A percentile compares a stretch with the other conserved stretches of the same genome.
These are phyloP conservation scores for Oostethus manadensis DNA, from an alignment of 2,113 vertebrate species.

Conservation along the genomic window DNA sequence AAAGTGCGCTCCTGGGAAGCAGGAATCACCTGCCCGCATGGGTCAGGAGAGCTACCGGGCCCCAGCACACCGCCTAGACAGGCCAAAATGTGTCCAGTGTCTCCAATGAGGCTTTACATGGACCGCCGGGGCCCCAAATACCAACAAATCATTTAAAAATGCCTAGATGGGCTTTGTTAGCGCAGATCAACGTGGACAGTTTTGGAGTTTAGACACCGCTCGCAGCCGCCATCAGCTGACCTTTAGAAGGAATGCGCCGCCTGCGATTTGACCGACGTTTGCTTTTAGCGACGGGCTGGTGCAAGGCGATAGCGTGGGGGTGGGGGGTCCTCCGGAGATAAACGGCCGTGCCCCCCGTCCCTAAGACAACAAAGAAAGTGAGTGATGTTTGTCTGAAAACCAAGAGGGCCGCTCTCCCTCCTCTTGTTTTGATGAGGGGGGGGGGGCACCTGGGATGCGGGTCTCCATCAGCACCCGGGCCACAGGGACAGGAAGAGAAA, in stretches of 20 bases:
- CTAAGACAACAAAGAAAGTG: conserved; percentile 74
- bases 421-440: conserved; percentile 75
- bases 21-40: conserved; percentile 51
- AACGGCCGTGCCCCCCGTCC: conserved; percentile 58
- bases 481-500: conserved; percentile 53
- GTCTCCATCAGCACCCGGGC: conserved; percentile 66
- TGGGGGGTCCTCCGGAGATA: conserved; percentile 68
- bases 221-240: conserved; percentile 57
- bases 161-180: conserved; percentile 4
- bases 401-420: conserved; percentile 59
- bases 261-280: conserved; percentile 68
- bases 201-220: conserved; percentile 5
- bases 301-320: conserved; percentile 64
- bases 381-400: conserved; percentile 75
- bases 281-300: no score
- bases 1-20: conserved; percentile 37
- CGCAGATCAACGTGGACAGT: conserved; percentile 14
- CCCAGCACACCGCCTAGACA: conserved; percentile 25
- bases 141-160: background rate
- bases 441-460: conserved; percentile 70
- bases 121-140: background rate
- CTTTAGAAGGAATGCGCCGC: conserved; percentile 62
- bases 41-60: conserved; percentile 20
- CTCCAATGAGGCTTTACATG: background rate
- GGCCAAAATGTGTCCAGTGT: conserved; percentile 30